phyloP scores from a whole-genome alignment of 2,797 vertebrate species.

The Notamacropus eugenii region DNA sequence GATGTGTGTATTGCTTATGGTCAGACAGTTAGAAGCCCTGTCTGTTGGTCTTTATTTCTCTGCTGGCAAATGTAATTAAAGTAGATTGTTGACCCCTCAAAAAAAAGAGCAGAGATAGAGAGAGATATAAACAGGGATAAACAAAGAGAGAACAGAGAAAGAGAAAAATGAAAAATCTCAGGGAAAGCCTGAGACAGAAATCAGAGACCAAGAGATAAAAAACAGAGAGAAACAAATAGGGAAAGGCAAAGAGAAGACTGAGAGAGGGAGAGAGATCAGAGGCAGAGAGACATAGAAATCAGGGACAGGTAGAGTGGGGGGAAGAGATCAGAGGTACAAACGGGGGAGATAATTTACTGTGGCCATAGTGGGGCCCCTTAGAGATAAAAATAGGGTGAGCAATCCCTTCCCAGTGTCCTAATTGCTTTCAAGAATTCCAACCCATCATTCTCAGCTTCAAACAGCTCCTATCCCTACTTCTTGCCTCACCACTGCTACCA shows the following conservation, averaged over 20 bases:
- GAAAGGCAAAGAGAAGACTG: background rate
- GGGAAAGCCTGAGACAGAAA: too few species aligned
- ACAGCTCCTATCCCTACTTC: background rate
- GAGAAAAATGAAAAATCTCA: too few species aligned
- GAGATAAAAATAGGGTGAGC: background rate
- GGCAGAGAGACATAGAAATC: background rate
- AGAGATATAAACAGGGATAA: too few species aligned
- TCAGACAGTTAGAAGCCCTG: too few species aligned
- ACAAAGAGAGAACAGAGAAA: too few species aligned
- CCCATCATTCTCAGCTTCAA: background rate
- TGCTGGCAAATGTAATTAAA: too few species aligned
- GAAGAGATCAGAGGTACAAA: background rate
- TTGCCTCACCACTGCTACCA: background rate
- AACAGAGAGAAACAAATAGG: background rate
- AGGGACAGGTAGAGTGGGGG: background rate
- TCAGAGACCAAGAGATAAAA: too few species aligned
- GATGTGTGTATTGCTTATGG: too few species aligned
- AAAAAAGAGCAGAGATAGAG: background rate
- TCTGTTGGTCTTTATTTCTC: too few species aligned
- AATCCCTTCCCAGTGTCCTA: background rate
- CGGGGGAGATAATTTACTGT: background rate
- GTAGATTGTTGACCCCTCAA: too few species aligned
- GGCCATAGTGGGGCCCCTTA: background rate
- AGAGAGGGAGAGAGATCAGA: background rate
- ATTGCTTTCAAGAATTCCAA: background rate